Evolutionary conservation across 2,113 vertebrate genomes (phyloP).

Genomic region (Lepisosteus osseus): DNA sequence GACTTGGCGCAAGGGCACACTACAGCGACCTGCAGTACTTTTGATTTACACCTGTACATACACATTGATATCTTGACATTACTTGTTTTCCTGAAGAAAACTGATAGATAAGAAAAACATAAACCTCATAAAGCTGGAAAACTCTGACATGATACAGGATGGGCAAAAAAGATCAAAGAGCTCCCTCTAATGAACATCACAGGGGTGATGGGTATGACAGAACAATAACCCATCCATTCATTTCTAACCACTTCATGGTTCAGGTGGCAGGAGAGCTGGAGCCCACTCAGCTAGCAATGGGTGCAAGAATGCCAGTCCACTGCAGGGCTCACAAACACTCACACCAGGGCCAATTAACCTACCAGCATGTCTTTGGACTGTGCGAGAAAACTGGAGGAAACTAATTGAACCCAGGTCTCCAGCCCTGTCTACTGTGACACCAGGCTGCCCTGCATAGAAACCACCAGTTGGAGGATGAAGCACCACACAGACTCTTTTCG

Average conservation of each 20-base stretch:
- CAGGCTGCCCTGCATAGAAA: no score
- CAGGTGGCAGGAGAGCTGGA: no score
- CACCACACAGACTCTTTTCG: no score
- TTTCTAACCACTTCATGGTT: no score
- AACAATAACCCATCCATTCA: constrained; percentile 39
- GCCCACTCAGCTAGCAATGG: no score
- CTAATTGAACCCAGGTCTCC: no score
- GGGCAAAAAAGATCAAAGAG: constrained; percentile 52
- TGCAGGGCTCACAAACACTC: neutral
- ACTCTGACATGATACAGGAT: constrained; percentile 46
- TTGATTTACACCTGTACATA: constrained; percentile 37
- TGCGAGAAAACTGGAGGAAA: no score
- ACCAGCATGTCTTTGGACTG: no score
- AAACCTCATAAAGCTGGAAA: constrained; percentile 42
- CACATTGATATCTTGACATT: constrained; percentile 12
- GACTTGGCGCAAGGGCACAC: no score
- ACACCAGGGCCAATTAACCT: neutral
- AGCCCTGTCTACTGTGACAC: no score
- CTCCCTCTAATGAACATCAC: constrained; percentile 47
- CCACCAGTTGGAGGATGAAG: no score
- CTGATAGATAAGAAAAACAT: constrained; percentile 56
- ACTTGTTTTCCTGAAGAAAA: constrained; percentile 49
- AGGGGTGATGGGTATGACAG: constrained; percentile 37
- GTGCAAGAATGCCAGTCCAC: no score
- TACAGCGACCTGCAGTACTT: constrained; percentile 5